phyloP scores from a whole-genome alignment of 2,888 invertebrate species.

The Aleiodes leptofemur region DNA sequence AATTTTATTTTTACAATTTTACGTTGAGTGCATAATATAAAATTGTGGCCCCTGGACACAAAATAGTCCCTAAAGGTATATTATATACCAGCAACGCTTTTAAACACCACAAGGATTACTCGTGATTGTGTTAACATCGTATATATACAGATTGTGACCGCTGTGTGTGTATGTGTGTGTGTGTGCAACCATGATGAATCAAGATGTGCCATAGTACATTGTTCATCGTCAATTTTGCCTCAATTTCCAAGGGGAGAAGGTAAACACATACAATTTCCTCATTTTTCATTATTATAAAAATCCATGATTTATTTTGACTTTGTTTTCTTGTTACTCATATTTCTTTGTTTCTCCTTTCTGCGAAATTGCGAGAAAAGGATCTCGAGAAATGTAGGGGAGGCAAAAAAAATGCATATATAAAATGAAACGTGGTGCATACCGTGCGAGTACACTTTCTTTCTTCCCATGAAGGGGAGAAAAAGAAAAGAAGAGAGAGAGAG shows the following conservation, averaged over 20 bases:
- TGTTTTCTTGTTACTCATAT: not conserved
- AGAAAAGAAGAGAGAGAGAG: not conserved
- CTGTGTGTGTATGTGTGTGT: conserved; percentile 43
- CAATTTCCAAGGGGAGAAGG: conserved; percentile 57
- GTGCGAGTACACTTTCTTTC: too few species aligned
- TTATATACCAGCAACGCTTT: conserved; percentile 37
- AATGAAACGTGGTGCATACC: too few species aligned
- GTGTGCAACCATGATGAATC: conserved; percentile 62
- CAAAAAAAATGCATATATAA: not conserved
- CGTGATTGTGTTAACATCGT: conserved; percentile 14
- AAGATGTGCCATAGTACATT: conserved; percentile 64
- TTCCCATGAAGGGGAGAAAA: not conserved
- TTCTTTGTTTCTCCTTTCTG: conserved; percentile 16
- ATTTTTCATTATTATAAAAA: too few species aligned
- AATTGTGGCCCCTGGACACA: conserved; percentile 36
- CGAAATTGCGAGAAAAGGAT: not conserved
- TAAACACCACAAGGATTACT: conserved; percentile 16
- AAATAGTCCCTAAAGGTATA: conserved; percentile 42
- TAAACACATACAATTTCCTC: conserved; percentile 44
- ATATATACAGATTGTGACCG: conserved; percentile 16
- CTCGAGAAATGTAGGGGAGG: not conserved
- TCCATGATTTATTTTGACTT: not conserved
- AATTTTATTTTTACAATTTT: conserved; percentile 11
- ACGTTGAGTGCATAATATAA: conserved; percentile 39
- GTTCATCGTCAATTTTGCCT: conserved; percentile 52